Evolutionary conservation across 2,888 invertebrate genomes (phyloP).

Genomic region (Dynastes tityus): DNA sequence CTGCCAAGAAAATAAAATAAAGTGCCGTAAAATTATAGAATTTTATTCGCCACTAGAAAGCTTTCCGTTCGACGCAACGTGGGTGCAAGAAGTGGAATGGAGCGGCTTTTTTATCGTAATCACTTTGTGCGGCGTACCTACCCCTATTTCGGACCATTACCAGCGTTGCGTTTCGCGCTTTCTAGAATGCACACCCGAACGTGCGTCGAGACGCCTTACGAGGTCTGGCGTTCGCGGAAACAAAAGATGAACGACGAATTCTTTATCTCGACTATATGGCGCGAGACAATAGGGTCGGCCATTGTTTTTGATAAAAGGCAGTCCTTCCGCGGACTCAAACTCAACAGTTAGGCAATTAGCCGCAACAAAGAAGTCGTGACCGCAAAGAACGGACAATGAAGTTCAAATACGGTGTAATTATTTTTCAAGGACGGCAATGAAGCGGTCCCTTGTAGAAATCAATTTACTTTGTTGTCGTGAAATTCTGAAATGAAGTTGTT

Average conservation of each 20-base stretch:
- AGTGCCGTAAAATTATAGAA: constrained; percentile 69
- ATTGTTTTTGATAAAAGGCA: constrained; percentile 43
- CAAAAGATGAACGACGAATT: constrained; percentile 39
- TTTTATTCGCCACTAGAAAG: constrained; percentile 65
- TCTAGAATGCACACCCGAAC: constrained; percentile 34
- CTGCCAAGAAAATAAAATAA: constrained; percentile 60
- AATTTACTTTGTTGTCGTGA: constrained; percentile 37
- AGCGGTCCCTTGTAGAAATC: constrained; percentile 29
- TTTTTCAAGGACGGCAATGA: constrained; percentile 39
- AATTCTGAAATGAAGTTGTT: constrained; percentile 17
- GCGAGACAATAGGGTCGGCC: constrained; percentile 36
- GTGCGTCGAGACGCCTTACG: constrained; percentile 36
- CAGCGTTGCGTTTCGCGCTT: constrained; percentile 23
- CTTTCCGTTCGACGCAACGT: constrained; percentile 37
- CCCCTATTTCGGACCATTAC: neutral
- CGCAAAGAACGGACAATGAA: constrained; percentile 39
- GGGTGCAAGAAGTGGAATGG: neutral
- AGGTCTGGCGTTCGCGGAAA: constrained; percentile 6
- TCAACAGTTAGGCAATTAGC: constrained; percentile 45
- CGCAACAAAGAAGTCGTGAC: constrained; percentile 25
- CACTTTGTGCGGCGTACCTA: constrained; percentile 25
- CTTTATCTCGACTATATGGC: constrained; percentile 28
- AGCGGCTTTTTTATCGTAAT: constrained; percentile 40
- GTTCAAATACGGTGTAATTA: constrained; percentile 45
- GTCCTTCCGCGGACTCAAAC: constrained; percentile 14